Evolutionary conservation across 2,797 vertebrate genomes (phyloP), one percentile per base, ranked within the genome.

Genomic region (Allenopithecus nigroviridis): DNA sequence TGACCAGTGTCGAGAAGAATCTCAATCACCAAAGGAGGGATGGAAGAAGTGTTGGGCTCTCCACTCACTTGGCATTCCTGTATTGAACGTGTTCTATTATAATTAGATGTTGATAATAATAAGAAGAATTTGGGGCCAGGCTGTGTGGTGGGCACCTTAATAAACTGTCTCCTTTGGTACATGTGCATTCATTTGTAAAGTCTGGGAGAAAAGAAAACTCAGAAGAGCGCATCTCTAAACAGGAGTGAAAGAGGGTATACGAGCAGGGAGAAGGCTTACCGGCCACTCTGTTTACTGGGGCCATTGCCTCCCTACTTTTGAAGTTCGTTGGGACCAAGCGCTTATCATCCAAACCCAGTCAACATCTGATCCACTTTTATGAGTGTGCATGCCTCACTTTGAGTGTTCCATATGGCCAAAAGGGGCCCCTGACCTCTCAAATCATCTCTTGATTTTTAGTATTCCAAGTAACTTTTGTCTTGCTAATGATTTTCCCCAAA

Each of bases 11-110:
- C 12, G 1, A 19, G 21, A 39, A 39, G 28, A 64, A 33, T 16
- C 46, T 22, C 24, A 0, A 0, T 28, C 3, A 0, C 36, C 90
- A 21, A 13, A 0, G 30, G 28, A 46, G 41, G 13, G 1, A 9
- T 5, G 17, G 43, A 59, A 5, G 36, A 33, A 1, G 55, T 2
- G 1, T 26, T 19, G 24, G 8, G 33, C 57, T 53, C 5, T 30
- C 28, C 33, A 5, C 9, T 7, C 13, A 0, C 14, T 5, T 1
- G 5, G 11, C 5, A 3, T 46, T 30, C 39, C 33, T 6, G 64
- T 11, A 9, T 11, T 30, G 46, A 39, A 13, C 2, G 4, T 13
- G 8, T 53, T 83, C 85, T 53, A 0, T 41, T n/a, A 4, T 21
- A 21, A 7, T 21, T 26, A 55, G 46, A 8, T 46, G 8, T 33